Evolutionary conservation across 2,797 vertebrate species (phyloP), one percentile per base, ranked within the genome.

Genomic region (Brachyrhaphis roseni): DNA sequence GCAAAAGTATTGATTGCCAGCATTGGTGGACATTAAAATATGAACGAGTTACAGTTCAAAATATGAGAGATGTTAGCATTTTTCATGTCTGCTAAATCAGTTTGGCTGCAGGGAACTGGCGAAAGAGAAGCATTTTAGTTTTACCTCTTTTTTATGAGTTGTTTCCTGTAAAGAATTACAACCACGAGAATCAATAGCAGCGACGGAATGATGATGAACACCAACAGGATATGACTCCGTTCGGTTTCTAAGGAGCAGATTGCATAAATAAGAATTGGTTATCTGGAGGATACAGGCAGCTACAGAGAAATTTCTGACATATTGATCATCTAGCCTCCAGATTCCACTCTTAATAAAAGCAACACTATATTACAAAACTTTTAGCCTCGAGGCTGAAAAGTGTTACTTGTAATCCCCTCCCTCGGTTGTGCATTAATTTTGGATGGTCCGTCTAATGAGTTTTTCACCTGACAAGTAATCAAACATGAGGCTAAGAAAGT

Each of bases 61-160:
- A 10, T 45, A n/a, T 68, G 18, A 68, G 20, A 23, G 20, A 41
- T 70, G 41, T 43, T 45, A n/a, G 66, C 39, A 43, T 70, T 70
- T 45, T 70, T 43, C 12, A 15, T 70, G 23, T 70, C 41, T 70
- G 23, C 2, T 15, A n/a, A 43, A 43, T 13, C 39, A 43, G 39
- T n/a, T 43, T 70, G 66, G 23, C 23, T 43, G 12, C 34, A 59
- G 55, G 59, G 41, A 74, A 46, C 34, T 74, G 64, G 45, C 57
- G 5, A 71, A 26, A 36, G 34, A 80, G 16, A 73, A 62, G 62
- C 47, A 13, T 55, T 12, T 76, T n/a, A 47, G 1, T 49, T 85
- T 92, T 86, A 95, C 95, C 91, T 94, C 46, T 75, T 78, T 78
- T 88, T 87, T 16, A 84, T 70, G 3, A 77, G 13, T 46, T 85